Conservation (phyloP, 2,888 invertebrate genomes). For the Chloroclystis v-ata region DNA sequence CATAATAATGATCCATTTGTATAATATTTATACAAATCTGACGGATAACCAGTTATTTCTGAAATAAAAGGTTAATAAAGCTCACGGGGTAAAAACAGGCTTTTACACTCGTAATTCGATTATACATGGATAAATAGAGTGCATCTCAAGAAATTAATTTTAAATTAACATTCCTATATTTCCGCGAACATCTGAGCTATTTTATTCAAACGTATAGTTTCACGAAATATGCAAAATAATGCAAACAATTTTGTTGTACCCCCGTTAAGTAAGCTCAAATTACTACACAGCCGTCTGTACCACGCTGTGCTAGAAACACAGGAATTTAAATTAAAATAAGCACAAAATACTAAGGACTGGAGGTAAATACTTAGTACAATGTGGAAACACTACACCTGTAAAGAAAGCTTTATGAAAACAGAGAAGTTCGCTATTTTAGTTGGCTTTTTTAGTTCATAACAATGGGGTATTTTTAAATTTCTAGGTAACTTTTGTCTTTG, state of each 20-base stretch:
- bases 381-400: slow-evolving; percentile 1
- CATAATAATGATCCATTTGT: too few relatives aligned
- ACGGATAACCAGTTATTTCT: too few relatives aligned
- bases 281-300: slow-evolving; percentile 8
- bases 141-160: too few relatives aligned
- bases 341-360: slow-evolving; percentile 1
- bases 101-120: too few relatives aligned
- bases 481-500: not conserved
- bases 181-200: slow-evolving; percentile 7
- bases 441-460: too few relatives aligned
- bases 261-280: slow-evolving; percentile 14
- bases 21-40: too few relatives aligned
- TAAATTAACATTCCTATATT: not conserved
- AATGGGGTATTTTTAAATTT: too few relatives aligned
- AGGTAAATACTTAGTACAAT: slow-evolving; percentile 1
- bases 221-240: slow-evolving; percentile 21
- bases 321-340: slow-evolving; percentile 7
- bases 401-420: not conserved
- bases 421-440: too few relatives aligned
- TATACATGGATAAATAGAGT: too few relatives aligned
- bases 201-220: slow-evolving; percentile 14
- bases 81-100: too few relatives aligned
- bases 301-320: slow-evolving; percentile 9
- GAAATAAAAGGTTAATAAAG: too few relatives aligned
- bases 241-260: slow-evolving; percentile 19